Base-by-base conservation (phyloP, 1,140 invertebrate genomes). In the Trichogramma pretiosum region DNA sequence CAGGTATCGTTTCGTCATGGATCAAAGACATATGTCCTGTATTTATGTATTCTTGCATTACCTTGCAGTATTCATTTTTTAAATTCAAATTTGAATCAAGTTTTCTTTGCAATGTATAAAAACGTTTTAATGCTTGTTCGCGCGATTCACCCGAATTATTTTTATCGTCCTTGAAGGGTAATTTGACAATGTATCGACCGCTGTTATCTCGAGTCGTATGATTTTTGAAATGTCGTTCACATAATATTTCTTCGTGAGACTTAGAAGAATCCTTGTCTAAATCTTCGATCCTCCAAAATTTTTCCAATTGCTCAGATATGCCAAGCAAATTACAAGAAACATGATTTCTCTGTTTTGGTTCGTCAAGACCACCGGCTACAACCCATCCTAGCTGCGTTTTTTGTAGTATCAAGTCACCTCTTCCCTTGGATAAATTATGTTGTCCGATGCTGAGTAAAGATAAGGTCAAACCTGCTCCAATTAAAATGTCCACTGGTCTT, bases 381-480 rank as follows among this genome's bases (percentile, higher is more conserved):
- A 42, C 39, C 38, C 47, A 49, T 10, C 39, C 47, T 7, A 33
- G 33, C 7, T 34, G 47, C 3, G 38, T 43, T 44, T 50, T 50
- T 44, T 50, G 48, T 36, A 44, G 14, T 18, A 30, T n/a, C 22
- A 50, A 18, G 11, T 50, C 34, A 11, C 28, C 18, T 38, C 45
- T 19, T 19, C 23, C 9, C 3, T 16, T 19, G 2, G 48, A 45
- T 14, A 44, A 21, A 21, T 47, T 47, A 8, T 41, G 35, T 30
- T 52, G 44, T 2, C 50, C 50, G 22, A 52, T 47, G 3, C 37
- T 46, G 13, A 47, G 21, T 18, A 52, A 28, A 19, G 51, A 48
- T 35, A 53, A 35, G 16, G 51, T 53, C 3, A 37, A 17, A 3
- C 51, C 51, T 9, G 51, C 30, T 3, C 51, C 46, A 28, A 53